Evolutionary conservation across 1,140 invertebrate genomes (phyloP), one percentile per base, ranked within the genome.

Genomic region (Lucilia sericata): DNA sequence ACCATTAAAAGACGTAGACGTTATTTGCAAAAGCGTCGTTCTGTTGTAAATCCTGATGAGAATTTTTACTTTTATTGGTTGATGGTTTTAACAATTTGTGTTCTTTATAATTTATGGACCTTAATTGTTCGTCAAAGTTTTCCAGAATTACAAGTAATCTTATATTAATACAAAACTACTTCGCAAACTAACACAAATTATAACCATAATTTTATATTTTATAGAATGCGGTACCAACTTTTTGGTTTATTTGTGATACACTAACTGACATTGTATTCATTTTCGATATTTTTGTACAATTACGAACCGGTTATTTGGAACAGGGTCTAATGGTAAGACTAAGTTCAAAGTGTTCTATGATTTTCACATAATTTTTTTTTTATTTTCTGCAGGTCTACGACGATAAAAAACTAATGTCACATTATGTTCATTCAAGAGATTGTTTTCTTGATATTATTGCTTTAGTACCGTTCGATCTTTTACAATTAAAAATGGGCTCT

Each of bases 51-150:
- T 92, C 97, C 98, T 0, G 97, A 99, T 91, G 97, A 97, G 86
- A 98, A 97, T 90, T 97, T 98, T 90, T 98, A 98, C 92, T 98
- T 98, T 92, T 97, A 97, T 89, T 99, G 98, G 98, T 93, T 99
- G 84, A 95, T 97, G 93, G 88, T 98, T 30, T 92, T 98, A 84
- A 98, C 97, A 19, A 89, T 95, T 78, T 97, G 97, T 89, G 96
- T 99, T 85, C 93, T 99, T 34, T 99, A 99, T 92, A 99, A 99
- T 92, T 92, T 98, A 34, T 99, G 98, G 98, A 97, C 97, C 12
- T 93, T 98, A 42, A 99, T 99, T 86, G 97, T 98, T 30, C 93
- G 98, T 21, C 96, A 99, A 91, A 98, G 97, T 88, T 96, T 99
- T 91, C 96, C 97, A 30, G 97, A 98, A 89, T 93, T 98, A 78